phyloP scores from a whole-genome alignment of 35 echinoderm and acorn worm species.

The Heliocidaris erythrogramma region DNA sequence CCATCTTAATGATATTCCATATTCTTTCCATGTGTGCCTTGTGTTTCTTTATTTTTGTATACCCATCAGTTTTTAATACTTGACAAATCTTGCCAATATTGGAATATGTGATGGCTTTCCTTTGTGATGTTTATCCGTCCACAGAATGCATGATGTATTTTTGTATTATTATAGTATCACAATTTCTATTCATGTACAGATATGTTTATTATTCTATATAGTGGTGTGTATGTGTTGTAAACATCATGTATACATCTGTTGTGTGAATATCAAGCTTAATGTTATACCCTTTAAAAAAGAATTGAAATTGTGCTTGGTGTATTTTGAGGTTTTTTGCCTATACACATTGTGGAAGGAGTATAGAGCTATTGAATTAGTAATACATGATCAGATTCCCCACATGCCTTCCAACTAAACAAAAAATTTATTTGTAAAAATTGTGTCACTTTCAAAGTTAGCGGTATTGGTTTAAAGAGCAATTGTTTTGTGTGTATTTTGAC shows the following conservation, averaged over 20 bases:
- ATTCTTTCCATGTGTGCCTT: background rate
- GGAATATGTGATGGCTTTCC: background rate
- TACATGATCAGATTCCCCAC: too few species aligned
- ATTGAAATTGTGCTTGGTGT: background rate
- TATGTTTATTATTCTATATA: background rate
- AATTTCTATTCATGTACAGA: background rate
- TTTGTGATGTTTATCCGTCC: background rate
- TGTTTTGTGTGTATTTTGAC: too few species aligned
- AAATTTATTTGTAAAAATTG: too few species aligned
- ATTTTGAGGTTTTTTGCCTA: background rate
- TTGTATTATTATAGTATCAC: background rate
- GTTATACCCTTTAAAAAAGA: background rate
- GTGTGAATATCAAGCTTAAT: background rate
- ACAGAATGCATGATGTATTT: background rate
- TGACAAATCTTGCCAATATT: slow-evolving; percentile 17
- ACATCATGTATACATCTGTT: background rate
- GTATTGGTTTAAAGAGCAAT: too few species aligned
- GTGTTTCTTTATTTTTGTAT: slow-evolving; percentile 12
- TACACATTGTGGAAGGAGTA: too few species aligned
- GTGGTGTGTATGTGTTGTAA: background rate
- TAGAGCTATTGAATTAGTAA: too few species aligned
- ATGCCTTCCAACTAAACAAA: too few species aligned
- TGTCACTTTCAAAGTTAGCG: too few species aligned
- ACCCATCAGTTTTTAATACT: background rate
- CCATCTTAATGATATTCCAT: background rate